Percentiles rank a stretch among this genome's conserved stretches.
These are phyloP conservation scores for Cephalopterus ornatus DNA, from an alignment of 2,113 vertebrate species.

Conservation along the genomic window DNA sequence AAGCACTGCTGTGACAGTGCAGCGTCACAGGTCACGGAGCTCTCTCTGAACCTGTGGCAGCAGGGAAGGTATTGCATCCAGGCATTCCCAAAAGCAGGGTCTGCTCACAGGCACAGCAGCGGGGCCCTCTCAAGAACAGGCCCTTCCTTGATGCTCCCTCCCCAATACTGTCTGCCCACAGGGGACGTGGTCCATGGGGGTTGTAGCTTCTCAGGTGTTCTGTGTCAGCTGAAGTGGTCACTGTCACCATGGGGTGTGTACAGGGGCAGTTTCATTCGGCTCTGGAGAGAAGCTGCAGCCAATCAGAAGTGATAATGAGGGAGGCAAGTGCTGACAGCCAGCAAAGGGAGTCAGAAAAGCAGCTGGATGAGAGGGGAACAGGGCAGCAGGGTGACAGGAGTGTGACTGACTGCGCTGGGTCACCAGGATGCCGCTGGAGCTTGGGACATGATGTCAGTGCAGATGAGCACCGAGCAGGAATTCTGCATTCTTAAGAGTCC, in stretches of 20 bases:
- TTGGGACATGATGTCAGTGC: accelerated
- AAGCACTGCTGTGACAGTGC: background rate
- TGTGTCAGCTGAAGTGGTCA: background rate
- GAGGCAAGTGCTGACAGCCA: accelerated
- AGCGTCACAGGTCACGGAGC: background rate
- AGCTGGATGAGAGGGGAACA: background rate
- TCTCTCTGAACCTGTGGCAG: background rate
- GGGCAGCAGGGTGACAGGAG: background rate
- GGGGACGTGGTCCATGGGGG: accelerated
- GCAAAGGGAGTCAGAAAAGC: background rate
- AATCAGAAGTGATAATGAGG: background rate
- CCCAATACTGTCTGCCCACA: accelerated
- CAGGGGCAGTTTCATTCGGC: background rate
- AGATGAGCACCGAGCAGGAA: background rate
- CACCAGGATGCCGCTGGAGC: background rate
- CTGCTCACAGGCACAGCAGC: background rate
- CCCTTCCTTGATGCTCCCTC: background rate
- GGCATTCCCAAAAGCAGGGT: background rate
- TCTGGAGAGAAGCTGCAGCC: background rate
- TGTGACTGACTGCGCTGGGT: background rate
- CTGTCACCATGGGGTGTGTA: accelerated
- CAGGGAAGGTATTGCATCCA: background rate
- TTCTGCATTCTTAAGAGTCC: background rate
- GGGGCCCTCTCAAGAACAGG: background rate
- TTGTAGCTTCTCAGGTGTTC: background rate